Base-by-base conservation (phyloP, 2,113 vertebrate genomes). In the Symphodus melops region DNA sequence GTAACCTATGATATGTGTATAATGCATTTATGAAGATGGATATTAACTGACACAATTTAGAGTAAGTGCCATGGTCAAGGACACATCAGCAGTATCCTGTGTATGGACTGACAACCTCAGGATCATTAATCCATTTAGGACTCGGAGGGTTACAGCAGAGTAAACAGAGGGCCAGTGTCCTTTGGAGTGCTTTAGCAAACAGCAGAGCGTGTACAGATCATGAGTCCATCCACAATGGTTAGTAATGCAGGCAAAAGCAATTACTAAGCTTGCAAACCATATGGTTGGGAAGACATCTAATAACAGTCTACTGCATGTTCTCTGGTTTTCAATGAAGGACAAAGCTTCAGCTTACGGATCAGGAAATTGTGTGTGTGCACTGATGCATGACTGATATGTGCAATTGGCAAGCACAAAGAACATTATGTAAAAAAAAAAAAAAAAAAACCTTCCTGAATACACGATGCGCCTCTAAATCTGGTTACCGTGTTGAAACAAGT, bases 81-180 rank as follows among this genome's bases (percentile, higher is more conserved):
- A 88, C 90, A 91, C 85, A 79, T 86, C 85, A 77, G 82, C 77
- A 79, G 68, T 83, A 72, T 80, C 82, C 72, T 56, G 74, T 55
- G 65, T 89, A 81, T 89, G 73, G 87, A 91, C 90, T 88, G 86
- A 86, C 89, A 90, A 87, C 83, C 83, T 74, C 55, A 0, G 64
- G 54, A 89, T 86, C 84, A 86, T 92, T 91, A 91, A 92, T 93
- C 89, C 84, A 81, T 89, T 93, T 75, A 89, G 79, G 60, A 70
- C 80, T 78, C 12, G 25, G 81, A 79, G 82, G 52, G 68, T 56
- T 78, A 59, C 79, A 63, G 86, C 79, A 70, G 82, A 81, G 75
- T 81, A 86, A 91, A 91, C 88, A 91, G 75, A 88, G 70, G 72
- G 79, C 80, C 62, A 5, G 19, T 62, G 86, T 90, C 85, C 86